Evolutionary conservation across 1,140 invertebrate genomes (phyloP).

Genomic region (Drosophila neocordata): DNA sequence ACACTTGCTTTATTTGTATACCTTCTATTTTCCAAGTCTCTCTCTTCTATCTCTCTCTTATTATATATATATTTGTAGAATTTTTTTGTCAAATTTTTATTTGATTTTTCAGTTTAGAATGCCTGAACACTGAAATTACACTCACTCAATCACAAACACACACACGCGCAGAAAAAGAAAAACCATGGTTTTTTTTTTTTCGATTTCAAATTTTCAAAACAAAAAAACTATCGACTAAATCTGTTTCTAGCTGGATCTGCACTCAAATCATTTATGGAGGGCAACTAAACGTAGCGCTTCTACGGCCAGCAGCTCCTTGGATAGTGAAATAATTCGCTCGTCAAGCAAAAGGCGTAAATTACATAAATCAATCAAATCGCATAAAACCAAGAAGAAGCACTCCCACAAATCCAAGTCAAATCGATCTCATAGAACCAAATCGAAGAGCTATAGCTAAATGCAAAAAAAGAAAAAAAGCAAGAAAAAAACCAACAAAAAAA

Average conservation of each 20-base stretch:
- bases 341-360: slow-evolving; percentile 56
- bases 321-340: slow-evolving; percentile 51
- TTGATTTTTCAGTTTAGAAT: slow-evolving; percentile 34
- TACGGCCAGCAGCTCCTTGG: slow-evolving; percentile 44
- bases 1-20: slow-evolving; percentile 11
- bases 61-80: slow-evolving; percentile 52
- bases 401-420: slow-evolving; percentile 58
- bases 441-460: slow-evolving; percentile 31
- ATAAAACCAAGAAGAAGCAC: slow-evolving; percentile 71
- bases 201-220: slow-evolving; percentile 7
- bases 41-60: slow-evolving; percentile 12
- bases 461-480: background rate
- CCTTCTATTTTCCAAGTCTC: background rate
- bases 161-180: no score
- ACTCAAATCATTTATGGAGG: slow-evolving; percentile 69
- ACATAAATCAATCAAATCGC: slow-evolving; percentile 59
- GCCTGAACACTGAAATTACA: slow-evolving; percentile 9
- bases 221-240: slow-evolving; percentile 50
- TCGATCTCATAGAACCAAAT: slow-evolving; percentile 45
- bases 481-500: background rate
- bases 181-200: background rate
- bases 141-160: slow-evolving; percentile 34
- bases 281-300: slow-evolving; percentile 70
- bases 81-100: no score
- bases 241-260: slow-evolving; percentile 76